These are phyloP conservation scores for Geophilus truncorum DNA, from an alignment of 2,888 invertebrate species.

Conservation along the genomic window DNA sequence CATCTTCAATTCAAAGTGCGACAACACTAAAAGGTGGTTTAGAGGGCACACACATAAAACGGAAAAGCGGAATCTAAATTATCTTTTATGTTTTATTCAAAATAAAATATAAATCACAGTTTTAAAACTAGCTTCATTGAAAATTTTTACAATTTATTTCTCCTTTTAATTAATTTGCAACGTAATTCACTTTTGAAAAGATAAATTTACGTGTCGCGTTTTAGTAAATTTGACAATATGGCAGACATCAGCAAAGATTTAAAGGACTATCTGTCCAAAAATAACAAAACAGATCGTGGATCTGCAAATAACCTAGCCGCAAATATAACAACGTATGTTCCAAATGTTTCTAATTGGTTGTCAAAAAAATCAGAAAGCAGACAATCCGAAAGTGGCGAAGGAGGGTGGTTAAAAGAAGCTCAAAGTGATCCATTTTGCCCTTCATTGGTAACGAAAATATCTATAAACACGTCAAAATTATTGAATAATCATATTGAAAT, in stretches of 20 bases:
- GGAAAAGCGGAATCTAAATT: neutral
- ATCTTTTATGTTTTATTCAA: no score
- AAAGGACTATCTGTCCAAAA: constrained; percentile 34
- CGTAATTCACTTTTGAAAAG: no score
- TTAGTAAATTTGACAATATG: constrained; percentile 30
- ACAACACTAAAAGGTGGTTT: neutral
- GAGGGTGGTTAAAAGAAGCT: constrained; percentile 30
- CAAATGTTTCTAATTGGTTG: constrained; percentile 33
- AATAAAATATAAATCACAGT: no score
- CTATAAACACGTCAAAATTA: no score
- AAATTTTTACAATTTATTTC: no score
- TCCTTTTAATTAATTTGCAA: no score
- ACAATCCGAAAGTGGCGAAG: constrained; percentile 28
- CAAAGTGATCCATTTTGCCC: constrained; percentile 29
- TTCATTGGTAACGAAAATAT: constrained; percentile 1
- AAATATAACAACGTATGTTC: neutral
- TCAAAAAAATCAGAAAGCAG: neutral
- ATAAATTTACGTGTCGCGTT: no score
- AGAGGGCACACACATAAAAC: neutral
- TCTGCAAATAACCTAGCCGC: constrained; percentile 14
- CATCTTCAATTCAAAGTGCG: neutral
- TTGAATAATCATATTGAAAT: no score
- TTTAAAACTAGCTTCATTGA: no score
- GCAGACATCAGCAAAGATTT: constrained; percentile 35
- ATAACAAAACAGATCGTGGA: neutral